Evolutionary conservation across 2,113 vertebrate genomes (phyloP).

Genomic region (Falcunculus frontatus): DNA sequence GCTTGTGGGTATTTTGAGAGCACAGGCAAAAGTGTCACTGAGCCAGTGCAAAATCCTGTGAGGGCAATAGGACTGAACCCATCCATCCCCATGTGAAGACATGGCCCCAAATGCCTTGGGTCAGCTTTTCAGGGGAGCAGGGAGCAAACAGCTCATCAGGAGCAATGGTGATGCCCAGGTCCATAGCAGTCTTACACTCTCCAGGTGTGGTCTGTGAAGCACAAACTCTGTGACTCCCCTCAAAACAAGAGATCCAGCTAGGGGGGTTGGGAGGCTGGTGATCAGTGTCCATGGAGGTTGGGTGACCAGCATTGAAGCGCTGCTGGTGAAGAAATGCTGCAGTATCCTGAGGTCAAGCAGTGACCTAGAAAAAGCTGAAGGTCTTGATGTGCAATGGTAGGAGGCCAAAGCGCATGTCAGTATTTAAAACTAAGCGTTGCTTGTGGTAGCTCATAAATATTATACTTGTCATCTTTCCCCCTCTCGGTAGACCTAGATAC

Average conservation of each 20-base stretch:
- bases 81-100: not conserved
- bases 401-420: not conserved
- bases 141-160: not conserved
- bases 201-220: not conserved
- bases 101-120: not conserved
- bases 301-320: not conserved
- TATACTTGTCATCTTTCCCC: not conserved
- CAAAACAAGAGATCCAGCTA: not conserved
- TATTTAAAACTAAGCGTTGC: not conserved
- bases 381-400: not conserved
- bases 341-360: not conserved
- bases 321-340: not conserved
- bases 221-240: fast-evolving
- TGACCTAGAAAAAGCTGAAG: not conserved
- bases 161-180: not conserved
- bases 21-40: not conserved
- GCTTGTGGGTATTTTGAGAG: not conserved
- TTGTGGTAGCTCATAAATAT: not conserved
- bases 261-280: not conserved
- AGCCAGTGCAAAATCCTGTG: not conserved
- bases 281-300: fast-evolving
- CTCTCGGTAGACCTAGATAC: not conserved
- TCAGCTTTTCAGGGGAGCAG: not conserved
- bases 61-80: not conserved
- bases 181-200: not conserved